These are phyloP conservation scores for Rhyacichthys aspro DNA, from an alignment of 2,797 vertebrate species.

Conservation along the genomic window DNA sequence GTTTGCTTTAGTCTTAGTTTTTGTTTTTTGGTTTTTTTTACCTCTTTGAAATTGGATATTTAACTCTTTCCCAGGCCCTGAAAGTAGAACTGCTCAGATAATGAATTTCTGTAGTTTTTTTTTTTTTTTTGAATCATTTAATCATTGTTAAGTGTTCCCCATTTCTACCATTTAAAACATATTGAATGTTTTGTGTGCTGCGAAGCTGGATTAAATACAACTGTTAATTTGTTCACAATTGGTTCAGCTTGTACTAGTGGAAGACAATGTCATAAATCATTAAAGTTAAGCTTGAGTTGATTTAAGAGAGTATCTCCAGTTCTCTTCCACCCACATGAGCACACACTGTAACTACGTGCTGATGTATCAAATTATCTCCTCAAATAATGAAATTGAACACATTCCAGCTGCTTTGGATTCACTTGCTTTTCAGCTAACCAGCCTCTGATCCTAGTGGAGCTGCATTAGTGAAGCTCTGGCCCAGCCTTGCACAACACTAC, in stretches of 20 bases:
- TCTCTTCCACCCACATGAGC: neutral
- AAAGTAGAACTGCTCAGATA: neutral
- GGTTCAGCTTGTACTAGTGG: neutral
- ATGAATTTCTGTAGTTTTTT: slow-evolving; percentile 3
- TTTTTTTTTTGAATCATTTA: too few species aligned
- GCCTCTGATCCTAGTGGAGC: slow-evolving; percentile 5
- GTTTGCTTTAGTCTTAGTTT: too few species aligned
- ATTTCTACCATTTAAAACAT: too few species aligned
- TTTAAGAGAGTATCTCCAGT: neutral
- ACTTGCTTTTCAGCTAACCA: slow-evolving; percentile 5
- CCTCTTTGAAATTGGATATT: neutral
- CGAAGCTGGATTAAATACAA: neutral
- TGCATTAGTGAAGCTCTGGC: slow-evolving; percentile 14
- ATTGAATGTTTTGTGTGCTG: neutral
- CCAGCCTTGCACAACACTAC: slow-evolving; percentile 2
- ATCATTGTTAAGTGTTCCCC: too few species aligned
- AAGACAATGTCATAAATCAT: slow-evolving; percentile 1
- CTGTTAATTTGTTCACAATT: slow-evolving; percentile 1
- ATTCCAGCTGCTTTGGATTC: slow-evolving; percentile 5
- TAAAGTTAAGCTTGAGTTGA: slow-evolving; percentile 3
- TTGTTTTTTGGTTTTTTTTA: too few species aligned
- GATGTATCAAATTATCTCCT: slow-evolving; percentile 11
- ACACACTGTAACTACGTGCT: slow-evolving; percentile 3
- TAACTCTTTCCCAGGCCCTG: too few species aligned
- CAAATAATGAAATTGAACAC: slow-evolving; percentile 10